Base-by-base conservation (phyloP, 92 coral and sea anemone genomes). In the Umimayanthus chanpuru region DNA sequence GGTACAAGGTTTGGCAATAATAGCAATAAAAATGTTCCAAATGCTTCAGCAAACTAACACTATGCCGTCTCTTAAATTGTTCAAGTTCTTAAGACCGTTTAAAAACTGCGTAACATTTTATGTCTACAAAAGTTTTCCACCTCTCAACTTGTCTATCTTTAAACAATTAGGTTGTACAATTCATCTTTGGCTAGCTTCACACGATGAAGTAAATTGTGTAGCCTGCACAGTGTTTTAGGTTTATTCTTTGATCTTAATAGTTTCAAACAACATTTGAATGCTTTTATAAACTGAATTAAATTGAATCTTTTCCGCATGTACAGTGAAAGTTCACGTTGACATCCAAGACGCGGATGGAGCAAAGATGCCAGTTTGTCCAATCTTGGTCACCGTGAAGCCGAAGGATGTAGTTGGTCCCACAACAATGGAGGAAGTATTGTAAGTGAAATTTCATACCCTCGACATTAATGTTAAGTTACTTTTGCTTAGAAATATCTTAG, bases 391-490 rank as follows among this genome's bases (percentile, higher is more conserved):
- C 9, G 98, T 94, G 29, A 70, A 79, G 77, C 98, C 98, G 3
- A 84, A 82, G 29, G 6, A n/a, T 4, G 68, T 49, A 5, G 85
- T 86, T 55, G 80, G 85, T 1, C 78, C 64, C 25, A 76, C 85
- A 64, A 55, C 84, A 25, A 18, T 87, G 64, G 94, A 94, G 88
- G 98, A 94, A 80, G 76, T 89, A 16, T 65, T 94, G 98, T 94
- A 90, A 88, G 98, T 88, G 29, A 29, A 0, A 53, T 11, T 81
- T 66, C 16, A 16, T 10, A 58, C 55, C 36, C 64, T 40, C 36
- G 16, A 29, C 8, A 36, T 15, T 72, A 23, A 20, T 61, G 1
- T 18, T 25, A 18, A 4, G 7, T 61, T 18, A 56, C 20, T 61
- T 18, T 11, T 53, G 18, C 58, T 53, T 68, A 68, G 11, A n/a